Percentiles rank a stretch among this genome's conserved stretches.
phyloP scores from a whole-genome alignment of 2,113 vertebrate species.

The Mandrillus leucophaeus region DNA sequence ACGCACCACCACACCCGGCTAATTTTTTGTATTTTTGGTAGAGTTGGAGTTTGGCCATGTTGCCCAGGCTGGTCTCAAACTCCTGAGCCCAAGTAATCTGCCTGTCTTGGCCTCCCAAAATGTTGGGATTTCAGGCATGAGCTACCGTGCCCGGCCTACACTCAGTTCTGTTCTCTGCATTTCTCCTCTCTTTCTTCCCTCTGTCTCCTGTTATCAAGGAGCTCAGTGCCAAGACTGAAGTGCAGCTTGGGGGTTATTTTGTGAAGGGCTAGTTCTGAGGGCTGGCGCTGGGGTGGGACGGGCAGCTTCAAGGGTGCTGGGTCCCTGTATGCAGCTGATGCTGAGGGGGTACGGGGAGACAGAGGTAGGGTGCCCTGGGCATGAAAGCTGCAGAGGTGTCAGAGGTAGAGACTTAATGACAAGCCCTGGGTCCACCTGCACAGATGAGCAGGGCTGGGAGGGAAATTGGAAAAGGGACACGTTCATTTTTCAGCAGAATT shows the following conservation, averaged over 20 bases:
- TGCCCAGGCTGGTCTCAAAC: too few species aligned
- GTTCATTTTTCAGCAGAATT: slow-evolving; percentile 73
- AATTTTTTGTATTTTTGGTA: too few species aligned
- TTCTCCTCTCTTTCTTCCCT: background rate
- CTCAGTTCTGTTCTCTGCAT: background rate
- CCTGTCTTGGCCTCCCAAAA: too few species aligned
- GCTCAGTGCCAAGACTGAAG: background rate
- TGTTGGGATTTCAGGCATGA: too few species aligned
- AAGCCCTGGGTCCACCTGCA: slow-evolving; percentile 64
- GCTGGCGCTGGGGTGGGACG: background rate
- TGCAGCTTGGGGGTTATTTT: background rate
- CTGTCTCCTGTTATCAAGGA: background rate
- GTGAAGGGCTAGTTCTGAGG: background rate
- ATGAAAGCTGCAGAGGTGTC: slow-evolving; percentile 40
- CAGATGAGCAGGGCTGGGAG: slow-evolving; percentile 56
- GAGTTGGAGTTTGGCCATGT: too few species aligned
- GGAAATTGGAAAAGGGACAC: slow-evolving; percentile 75
- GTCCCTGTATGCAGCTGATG: background rate
- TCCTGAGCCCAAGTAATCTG: too few species aligned
- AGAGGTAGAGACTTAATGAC: slow-evolving; percentile 68
- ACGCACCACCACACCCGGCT: too few species aligned
- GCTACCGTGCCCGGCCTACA: fast-evolving
- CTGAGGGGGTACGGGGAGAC: background rate
- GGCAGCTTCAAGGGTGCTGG: background rate
- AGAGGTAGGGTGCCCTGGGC: background rate